A percentile compares a stretch with the other conserved stretches of the same genome.
These are phyloP conservation scores for Chiropotes sagulatus DNA, from an alignment of 2,797 vertebrate genomes.

Conservation along the genomic window DNA sequence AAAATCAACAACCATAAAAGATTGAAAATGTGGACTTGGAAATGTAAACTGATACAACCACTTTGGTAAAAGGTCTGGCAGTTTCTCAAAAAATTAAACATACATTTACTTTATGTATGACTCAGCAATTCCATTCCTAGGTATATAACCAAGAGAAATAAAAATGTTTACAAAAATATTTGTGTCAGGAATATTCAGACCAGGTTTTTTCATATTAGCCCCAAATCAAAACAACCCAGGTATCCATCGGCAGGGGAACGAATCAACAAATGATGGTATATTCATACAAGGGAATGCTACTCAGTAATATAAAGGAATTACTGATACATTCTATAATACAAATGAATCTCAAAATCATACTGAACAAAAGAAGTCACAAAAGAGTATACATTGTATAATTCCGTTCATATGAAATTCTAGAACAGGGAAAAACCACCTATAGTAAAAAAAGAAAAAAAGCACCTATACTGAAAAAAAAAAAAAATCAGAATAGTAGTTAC, in stretches of 20 bases:
- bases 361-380: conserved; percentile 20
- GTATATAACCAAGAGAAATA: conserved; percentile 20
- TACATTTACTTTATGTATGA: not conserved
- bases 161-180: not conserved
- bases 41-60: not conserved
- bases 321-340: not conserved
- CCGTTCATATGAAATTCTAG: conserved; percentile 18
- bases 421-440: not conserved
- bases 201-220: not conserved
- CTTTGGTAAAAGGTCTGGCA: not conserved
- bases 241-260: not conserved
- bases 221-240: not conserved
- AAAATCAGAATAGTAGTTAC: not conserved
- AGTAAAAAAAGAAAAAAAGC: not conserved
- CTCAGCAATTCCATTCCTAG: not conserved
- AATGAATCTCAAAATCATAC: not conserved
- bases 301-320: not conserved
- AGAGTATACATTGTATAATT: not conserved
- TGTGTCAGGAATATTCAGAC: not conserved
- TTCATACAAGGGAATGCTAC: not conserved
- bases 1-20: conserved; percentile 8
- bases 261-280: not conserved
- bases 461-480: not conserved
- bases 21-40: not conserved
- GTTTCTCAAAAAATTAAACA: not conserved